Evolutionary conservation across 2,797 vertebrate genomes (phyloP).

Genomic region (Premnoplex brunnescens): DNA sequence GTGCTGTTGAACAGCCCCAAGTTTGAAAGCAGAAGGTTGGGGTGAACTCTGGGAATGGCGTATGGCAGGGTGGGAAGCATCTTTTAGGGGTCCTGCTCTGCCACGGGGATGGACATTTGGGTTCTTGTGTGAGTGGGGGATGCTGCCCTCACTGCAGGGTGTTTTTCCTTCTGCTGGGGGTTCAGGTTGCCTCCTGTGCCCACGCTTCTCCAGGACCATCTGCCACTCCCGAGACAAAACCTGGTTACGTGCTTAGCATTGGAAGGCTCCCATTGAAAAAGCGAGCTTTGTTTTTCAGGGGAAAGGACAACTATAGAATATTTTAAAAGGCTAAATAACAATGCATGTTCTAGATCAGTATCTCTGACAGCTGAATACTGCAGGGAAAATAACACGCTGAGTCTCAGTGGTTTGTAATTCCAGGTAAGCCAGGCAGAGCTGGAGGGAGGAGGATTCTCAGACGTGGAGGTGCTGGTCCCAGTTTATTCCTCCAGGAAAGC

Average conservation of each 20-base stretch:
- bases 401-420: background rate
- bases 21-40: fast-evolving
- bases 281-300: background rate
- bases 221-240: background rate
- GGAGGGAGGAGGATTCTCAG: background rate
- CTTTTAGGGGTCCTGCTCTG: background rate
- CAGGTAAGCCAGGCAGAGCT: background rate
- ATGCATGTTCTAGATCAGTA: background rate
- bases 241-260: fast-evolving
- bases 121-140: fast-evolving
- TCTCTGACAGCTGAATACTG: background rate
- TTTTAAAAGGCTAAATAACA: background rate
- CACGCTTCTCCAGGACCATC: fast-evolving
- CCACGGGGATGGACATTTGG: fast-evolving
- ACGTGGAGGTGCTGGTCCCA: background rate
- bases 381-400: fast-evolving
- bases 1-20: background rate
- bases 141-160: background rate
- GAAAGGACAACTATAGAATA: background rate
- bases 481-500: background rate
- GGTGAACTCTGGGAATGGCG: fast-evolving
- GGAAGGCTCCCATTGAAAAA: background rate
- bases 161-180: background rate
- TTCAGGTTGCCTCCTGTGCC: background rate
- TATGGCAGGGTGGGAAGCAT: fast-evolving